These are phyloP conservation scores for Caenorhabditis sinica DNA, from an alignment of 2,888 invertebrate species.

Conservation along the genomic window DNA sequence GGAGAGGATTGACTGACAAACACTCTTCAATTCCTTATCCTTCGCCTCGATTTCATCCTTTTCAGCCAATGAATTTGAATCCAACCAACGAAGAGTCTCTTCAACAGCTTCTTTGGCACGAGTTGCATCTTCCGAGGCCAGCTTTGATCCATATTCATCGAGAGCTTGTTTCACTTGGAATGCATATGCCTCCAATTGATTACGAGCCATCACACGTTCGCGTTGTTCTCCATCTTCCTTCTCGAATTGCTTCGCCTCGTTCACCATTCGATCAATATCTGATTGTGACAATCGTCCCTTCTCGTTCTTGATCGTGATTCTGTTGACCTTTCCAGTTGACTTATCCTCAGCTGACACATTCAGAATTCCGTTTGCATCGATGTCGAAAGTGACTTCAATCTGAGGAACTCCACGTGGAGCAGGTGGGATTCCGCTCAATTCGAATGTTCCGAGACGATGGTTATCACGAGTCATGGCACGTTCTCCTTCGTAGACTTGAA, in stretches of 20 bases:
- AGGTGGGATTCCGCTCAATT: constrained; percentile 84
- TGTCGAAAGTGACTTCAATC: constrained; percentile 86
- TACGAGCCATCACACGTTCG: constrained; percentile 83
- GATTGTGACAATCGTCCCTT: constrained; percentile 93
- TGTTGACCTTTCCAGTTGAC: constrained; percentile 84
- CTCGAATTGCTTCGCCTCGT: constrained; percentile 94
- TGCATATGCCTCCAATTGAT: constrained; percentile 91
- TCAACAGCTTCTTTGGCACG: constrained; percentile 92
- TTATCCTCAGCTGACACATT: constrained; percentile 81
- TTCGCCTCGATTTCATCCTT: constrained; percentile 85
- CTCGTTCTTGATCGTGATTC: constrained; percentile 82
- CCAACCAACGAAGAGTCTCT: constrained; percentile 90
- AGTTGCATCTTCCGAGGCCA: constrained; percentile 90
- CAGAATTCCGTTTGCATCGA: constrained; percentile 84
- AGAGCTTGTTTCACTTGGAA: constrained; percentile 78
- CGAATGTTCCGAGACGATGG: constrained; percentile 83
- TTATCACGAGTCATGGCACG: constrained; percentile 85
- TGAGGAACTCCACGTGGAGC: constrained; percentile 83
- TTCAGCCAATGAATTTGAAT: constrained; percentile 89
- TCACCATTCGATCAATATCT: constrained; percentile 92
- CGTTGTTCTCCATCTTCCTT: constrained; percentile 85
- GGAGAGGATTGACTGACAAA: constrained; percentile 74
- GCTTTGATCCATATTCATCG: constrained; percentile 89
- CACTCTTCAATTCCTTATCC: constrained; percentile 74
- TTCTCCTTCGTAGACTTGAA: constrained; percentile 88